A percentile compares a stretch with the other conserved stretches of the same genome.
Conservation (phyloP, 2,797 vertebrate species). For the Tokudaia muenninki region DNA sequence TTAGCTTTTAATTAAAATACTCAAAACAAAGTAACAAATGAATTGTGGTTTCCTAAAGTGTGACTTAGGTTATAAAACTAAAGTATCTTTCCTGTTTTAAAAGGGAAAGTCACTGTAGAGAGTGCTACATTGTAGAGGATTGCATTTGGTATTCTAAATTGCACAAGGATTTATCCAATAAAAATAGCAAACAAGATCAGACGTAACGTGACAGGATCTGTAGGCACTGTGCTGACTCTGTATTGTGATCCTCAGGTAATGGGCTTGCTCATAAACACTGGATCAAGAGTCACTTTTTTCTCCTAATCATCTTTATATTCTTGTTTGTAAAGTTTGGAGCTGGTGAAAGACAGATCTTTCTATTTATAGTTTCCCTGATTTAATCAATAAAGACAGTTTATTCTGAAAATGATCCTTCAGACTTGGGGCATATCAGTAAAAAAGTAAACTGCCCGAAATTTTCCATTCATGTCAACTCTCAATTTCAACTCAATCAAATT, state of each 20-base stretch:
- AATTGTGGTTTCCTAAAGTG: slow-evolving; percentile 35
- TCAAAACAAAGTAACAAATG: not conserved
- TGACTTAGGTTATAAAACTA: slow-evolving; percentile 10
- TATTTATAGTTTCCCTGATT: not conserved
- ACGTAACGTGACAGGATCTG: not conserved
- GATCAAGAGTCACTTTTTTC: slow-evolving; percentile 45
- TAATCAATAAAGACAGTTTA: slow-evolving; percentile 35
- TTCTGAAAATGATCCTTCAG: slow-evolving; percentile 43
- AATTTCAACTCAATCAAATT: not conserved
- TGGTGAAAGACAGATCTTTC: not conserved
- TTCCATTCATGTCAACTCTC: slow-evolving; percentile 27
- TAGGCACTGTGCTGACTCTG: not conserved
- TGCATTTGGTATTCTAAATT: slow-evolving; percentile 52
- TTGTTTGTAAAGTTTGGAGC: not conserved
- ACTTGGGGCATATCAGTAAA: not conserved
- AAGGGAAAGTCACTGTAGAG: slow-evolving; percentile 63
- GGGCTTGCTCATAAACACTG: not conserved
- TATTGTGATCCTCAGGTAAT: not conserved
- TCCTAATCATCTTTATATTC: slow-evolving; percentile 5
- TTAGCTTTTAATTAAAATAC: slow-evolving; percentile 57
- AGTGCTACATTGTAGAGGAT: slow-evolving; percentile 4
- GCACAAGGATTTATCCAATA: slow-evolving; percentile 13
- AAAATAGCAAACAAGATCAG: slow-evolving; percentile 9
- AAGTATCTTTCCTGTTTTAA: not conserved
- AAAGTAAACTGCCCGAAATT: slow-evolving; percentile 41